These are phyloP conservation scores for Oncorhynchus tshawytscha DNA, from an alignment of 2,113 vertebrate species.

Conservation along the genomic window DNA sequence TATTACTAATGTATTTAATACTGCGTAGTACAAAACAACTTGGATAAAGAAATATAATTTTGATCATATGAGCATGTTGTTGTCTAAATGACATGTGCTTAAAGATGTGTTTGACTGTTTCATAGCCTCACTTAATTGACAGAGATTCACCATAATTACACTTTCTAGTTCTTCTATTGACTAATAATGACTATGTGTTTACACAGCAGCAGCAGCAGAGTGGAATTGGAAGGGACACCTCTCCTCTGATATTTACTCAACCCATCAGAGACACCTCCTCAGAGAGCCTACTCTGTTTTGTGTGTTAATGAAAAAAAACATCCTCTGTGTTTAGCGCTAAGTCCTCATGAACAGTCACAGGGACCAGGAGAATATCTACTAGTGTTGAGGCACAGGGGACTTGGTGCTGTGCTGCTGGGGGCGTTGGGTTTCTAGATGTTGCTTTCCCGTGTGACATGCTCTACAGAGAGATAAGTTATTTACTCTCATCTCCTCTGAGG, in stretches of 20 bases:
- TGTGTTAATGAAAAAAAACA: slow-evolving; percentile 78
- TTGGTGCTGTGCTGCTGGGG: slow-evolving; percentile 68
- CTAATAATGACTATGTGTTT: slow-evolving; percentile 14
- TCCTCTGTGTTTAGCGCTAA: slow-evolving; percentile 69
- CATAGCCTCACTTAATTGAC: background rate
- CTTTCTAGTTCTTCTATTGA: background rate
- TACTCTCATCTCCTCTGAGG: slow-evolving; percentile 68
- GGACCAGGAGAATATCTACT: slow-evolving; percentile 75
- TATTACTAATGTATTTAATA: too few relatives aligned
- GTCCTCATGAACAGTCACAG: slow-evolving; percentile 71
- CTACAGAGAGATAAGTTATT: slow-evolving; percentile 67
- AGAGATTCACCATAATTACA: background rate
- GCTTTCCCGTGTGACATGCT: slow-evolving; percentile 65
- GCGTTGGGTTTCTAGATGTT: slow-evolving; percentile 69
- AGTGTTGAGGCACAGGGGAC: slow-evolving; percentile 61
- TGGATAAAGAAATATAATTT: too few relatives aligned
- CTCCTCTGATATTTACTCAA: slow-evolving; percentile 69
- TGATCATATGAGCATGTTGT: too few relatives aligned
- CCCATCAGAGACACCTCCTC: slow-evolving; percentile 54
- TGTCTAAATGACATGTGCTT: background rate
- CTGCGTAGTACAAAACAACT: too few relatives aligned
- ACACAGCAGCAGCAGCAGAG: slow-evolving; percentile 29
- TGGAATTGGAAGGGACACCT: slow-evolving; percentile 60
- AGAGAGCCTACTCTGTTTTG: slow-evolving; percentile 64
- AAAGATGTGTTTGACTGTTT: background rate